Evolutionary conservation across 23 tunicate species (phyloP).

Genomic region (Pegea sp.): DNA sequence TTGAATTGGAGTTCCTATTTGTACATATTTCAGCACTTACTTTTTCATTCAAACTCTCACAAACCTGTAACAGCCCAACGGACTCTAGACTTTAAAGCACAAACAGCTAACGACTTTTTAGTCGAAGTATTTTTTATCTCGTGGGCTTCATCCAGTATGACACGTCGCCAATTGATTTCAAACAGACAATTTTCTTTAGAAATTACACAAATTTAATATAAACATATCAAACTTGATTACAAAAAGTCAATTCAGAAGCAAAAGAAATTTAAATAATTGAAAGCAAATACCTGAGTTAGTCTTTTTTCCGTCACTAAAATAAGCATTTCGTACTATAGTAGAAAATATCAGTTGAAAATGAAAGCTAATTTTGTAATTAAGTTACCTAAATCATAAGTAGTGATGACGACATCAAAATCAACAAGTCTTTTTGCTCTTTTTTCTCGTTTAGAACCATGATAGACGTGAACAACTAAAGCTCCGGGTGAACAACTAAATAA

Average conservation of each 20-base stretch:
- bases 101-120: slow-evolving; percentile 34
- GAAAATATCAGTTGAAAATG: too few relatives aligned
- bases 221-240: slow-evolving; percentile 70
- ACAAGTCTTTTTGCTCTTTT: slow-evolving; percentile 32
- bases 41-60: neutral
- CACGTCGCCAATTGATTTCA: slow-evolving; percentile 42
- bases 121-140: slow-evolving; percentile 60
- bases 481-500: slow-evolving; percentile 26
- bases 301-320: too few relatives aligned
- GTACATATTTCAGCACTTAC: neutral
- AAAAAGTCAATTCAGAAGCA: slow-evolving; percentile 7
- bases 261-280: too few relatives aligned
- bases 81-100: slow-evolving; percentile 28
- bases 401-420: slow-evolving; percentile 74
- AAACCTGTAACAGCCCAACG: slow-evolving; percentile 91
- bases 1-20: slow-evolving; percentile 75
- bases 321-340: too few relatives aligned
- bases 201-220: slow-evolving; percentile 55
- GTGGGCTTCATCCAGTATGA: slow-evolving; percentile 90
- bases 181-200: slow-evolving; percentile 2
- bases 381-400: slow-evolving; percentile 74
- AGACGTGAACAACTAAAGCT: slow-evolving; percentile 47
- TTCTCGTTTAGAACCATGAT: slow-evolving; percentile 56
- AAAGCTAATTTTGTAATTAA: neutral
- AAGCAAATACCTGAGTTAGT: too few relatives aligned